Conservation (phyloP, 2,113 vertebrate species). For the Vanacampus margaritifer region DNA sequence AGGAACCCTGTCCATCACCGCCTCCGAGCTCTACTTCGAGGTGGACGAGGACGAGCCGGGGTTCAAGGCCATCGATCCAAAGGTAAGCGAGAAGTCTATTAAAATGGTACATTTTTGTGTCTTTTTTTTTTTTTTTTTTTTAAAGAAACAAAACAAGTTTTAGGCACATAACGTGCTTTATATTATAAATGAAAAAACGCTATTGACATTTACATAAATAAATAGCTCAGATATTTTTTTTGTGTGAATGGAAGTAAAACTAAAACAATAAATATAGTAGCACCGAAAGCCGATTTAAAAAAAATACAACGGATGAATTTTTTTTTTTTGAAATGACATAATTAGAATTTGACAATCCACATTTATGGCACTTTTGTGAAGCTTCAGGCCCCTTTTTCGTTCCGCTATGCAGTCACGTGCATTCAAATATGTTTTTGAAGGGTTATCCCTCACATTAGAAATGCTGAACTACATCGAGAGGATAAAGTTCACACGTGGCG, state of each 20-base stretch:
- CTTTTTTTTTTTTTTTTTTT: neutral
- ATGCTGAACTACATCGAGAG: neutral
- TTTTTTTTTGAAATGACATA: too few relatives aligned
- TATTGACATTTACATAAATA: neutral
- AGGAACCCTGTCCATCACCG: constrained; percentile 92
- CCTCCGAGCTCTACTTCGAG: constrained; percentile 95
- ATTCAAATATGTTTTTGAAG: neutral
- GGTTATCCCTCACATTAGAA: neutral
- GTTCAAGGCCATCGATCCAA: constrained; percentile 94
- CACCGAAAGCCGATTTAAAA: neutral
- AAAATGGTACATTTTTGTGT: too few relatives aligned
- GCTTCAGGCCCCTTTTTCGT: neutral
- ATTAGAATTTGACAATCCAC: neutral
- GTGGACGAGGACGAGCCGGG: constrained; percentile 93
- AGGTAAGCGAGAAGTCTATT: constrained; percentile 75
- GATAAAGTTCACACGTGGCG: too few relatives aligned
- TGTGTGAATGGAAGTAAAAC: neutral
- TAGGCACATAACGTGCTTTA: neutral
- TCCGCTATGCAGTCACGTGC: neutral
- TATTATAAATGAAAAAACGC: too few relatives aligned
- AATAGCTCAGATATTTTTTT: neutral
- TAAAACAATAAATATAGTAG: neutral
- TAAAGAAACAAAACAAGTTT: neutral
- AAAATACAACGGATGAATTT: neutral
- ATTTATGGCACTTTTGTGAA: neutral